Evolutionary conservation across 1,140 invertebrate species (phyloP).

Genomic region (Drosophila oshimai): DNA sequence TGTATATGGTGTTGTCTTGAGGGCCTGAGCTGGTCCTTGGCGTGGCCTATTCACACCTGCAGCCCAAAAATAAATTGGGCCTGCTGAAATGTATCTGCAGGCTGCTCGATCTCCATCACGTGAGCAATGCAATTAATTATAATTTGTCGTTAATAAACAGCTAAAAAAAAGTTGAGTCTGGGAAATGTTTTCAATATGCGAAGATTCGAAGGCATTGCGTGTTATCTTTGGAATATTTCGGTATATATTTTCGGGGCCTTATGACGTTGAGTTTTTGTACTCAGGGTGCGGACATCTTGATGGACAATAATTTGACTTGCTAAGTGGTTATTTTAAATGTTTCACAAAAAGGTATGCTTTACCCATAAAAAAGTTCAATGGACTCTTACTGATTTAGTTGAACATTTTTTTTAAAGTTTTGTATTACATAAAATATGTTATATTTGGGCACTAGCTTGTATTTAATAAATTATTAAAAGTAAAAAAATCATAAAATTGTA

Average conservation of each 20-base stretch:
- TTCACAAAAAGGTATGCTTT: neutral
- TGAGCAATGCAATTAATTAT: slow-evolving; percentile 81
- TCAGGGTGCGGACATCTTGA: slow-evolving; percentile 65
- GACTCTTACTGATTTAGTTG: neutral
- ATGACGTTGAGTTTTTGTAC: slow-evolving; percentile 4
- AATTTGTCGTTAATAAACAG: slow-evolving; percentile 77
- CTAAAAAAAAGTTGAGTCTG: slow-evolving; percentile 14
- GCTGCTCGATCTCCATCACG: slow-evolving; percentile 75
- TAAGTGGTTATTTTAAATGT: slow-evolving; percentile 21
- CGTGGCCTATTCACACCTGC: slow-evolving; percentile 75
- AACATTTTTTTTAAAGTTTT: too few species aligned
- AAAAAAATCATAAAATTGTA: too few species aligned
- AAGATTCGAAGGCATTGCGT: slow-evolving; percentile 16
- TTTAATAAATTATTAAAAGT: too few species aligned
- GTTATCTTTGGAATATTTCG: slow-evolving; percentile 22
- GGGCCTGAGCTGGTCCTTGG: slow-evolving; percentile 23
- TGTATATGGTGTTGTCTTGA: neutral
- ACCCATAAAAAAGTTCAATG: too few species aligned
- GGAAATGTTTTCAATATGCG: neutral
- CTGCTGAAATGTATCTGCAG: slow-evolving; percentile 76
- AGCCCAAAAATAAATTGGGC: slow-evolving; percentile 63
- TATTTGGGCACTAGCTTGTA: too few species aligned
- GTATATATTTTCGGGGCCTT: slow-evolving; percentile 8
- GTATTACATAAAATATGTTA: too few species aligned
- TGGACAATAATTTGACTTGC: slow-evolving; percentile 51